Base-by-base conservation (phyloP, 2,797 vertebrate species). In the Xenopus petersii region DNA sequence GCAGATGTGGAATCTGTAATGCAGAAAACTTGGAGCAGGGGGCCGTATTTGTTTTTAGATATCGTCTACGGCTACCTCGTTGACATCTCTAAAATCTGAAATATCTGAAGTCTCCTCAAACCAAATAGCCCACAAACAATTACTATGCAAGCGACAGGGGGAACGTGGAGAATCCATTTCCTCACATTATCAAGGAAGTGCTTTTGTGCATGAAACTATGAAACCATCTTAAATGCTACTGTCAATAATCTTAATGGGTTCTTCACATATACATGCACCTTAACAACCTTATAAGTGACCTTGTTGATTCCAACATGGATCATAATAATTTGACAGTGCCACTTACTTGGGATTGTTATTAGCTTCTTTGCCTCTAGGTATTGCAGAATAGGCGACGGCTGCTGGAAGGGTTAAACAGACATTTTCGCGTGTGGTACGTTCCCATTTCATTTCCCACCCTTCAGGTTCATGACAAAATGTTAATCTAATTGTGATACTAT, bases 401-500 rank as follows among this genome's bases (percentile, higher is more conserved):
- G 58, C 61, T 82, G 87, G 15, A 90, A 86, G 90, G 85, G 90
- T 92, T 93, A 92, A 92, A 83, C 77, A 75, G 83, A 82, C 86
- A 89, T 87, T 84, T 13, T 1, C 11, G 85, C 84, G 80, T 60
- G 51, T 86, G 90, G 91, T 91, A 84, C 85, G 86, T 88, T 88
- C 59, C 88, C 87, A 84, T 93, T 92, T 91, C 83, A 81, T 92
- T 91, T 89, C 85, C 88, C 84, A 91, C 77, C 84, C 87, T 90
- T 93, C 86, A 89, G 87, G 87, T 90, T 88, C 90, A 91, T 92
- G 89, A 90, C 91, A 93, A 93, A 93, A 93, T 90, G 91, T 88
- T 94, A 93, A 95, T 94, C 90, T 92, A 93, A 93, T 94, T 93
- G 91, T 93, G 90, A 90, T 89, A 92, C 90, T 91, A 92, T 93